phyloP scores from a whole-genome alignment of 2,888 invertebrate genomes.

The Drosophila rubida region DNA sequence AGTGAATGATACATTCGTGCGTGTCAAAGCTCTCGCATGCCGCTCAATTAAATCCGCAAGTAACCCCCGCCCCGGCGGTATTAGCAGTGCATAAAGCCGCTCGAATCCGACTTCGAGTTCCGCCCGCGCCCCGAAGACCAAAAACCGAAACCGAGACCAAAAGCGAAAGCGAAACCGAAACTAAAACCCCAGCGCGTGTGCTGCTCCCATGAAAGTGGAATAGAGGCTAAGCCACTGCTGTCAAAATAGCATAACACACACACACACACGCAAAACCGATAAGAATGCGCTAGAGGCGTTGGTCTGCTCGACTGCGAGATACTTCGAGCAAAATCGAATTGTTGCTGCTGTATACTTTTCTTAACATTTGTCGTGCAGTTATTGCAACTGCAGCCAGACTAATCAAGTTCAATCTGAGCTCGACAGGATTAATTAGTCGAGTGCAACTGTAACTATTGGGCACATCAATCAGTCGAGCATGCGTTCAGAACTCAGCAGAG shows the following conservation, averaged over 20 bases:
- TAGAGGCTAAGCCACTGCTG: constrained; percentile 15
- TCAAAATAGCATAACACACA: constrained; percentile 15
- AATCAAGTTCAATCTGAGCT: no score
- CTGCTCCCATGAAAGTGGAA: constrained; percentile 60
- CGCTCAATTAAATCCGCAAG: constrained; percentile 73
- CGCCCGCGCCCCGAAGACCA: constrained; percentile 8
- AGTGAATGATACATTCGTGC: constrained; percentile 37
- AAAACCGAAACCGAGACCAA: background rate
- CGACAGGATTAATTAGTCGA: no score
- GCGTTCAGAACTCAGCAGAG: no score
- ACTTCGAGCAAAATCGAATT: no score
- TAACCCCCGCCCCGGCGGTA: constrained; percentile 34
- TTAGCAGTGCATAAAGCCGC: constrained; percentile 8
- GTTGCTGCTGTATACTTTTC: no score
- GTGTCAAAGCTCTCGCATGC: constrained; percentile 60
- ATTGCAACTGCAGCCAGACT: no score
- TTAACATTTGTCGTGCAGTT: no score
- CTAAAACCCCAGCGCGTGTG: constrained; percentile 49
- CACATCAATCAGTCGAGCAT: no score
- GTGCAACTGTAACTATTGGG: no score
- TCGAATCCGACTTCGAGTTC: constrained; percentile 17
- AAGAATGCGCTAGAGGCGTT: background rate
- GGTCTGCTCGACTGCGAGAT: no score
- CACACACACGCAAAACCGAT: background rate
- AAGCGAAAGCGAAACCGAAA: background rate